These are phyloP conservation scores for Lordiphosa fenestrarum DNA, from an alignment of 2,888 invertebrate genomes.

Conservation along the genomic window DNA sequence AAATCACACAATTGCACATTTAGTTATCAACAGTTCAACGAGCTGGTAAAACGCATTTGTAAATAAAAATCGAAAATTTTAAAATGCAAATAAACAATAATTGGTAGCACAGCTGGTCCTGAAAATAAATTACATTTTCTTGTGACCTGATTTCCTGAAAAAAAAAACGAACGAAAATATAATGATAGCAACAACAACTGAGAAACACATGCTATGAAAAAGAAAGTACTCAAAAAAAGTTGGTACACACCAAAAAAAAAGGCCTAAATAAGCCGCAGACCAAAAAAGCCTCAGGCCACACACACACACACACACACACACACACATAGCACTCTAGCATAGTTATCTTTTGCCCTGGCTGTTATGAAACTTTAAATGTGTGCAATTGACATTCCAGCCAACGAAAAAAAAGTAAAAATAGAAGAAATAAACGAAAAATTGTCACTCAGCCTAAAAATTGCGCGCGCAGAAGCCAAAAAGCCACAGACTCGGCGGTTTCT, in stretches of 20 bases:
- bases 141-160: slow-evolving; percentile 35
- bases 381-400: slow-evolving; percentile 68
- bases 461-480: slow-evolving; percentile 63
- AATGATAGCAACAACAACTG: slow-evolving; percentile 20
- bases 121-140: slow-evolving; percentile 62
- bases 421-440: slow-evolving; percentile 37
- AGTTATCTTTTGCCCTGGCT: slow-evolving; percentile 44
- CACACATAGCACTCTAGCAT: slow-evolving; percentile 22
- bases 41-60: slow-evolving; percentile 25
- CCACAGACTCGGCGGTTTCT: slow-evolving; percentile 42
- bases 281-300: slow-evolving; percentile 42
- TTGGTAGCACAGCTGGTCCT: slow-evolving; percentile 61
- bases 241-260: slow-evolving; percentile 2
- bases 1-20: slow-evolving; percentile 2
- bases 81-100: slow-evolving; percentile 61
- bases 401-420: slow-evolving; percentile 24
- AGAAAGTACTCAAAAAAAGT: slow-evolving; percentile 14
- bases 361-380: slow-evolving; percentile 65
- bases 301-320: slow-evolving; percentile 17
- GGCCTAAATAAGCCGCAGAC: slow-evolving; percentile 28
- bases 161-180: slow-evolving; percentile 25
- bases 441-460: slow-evolving; percentile 67
- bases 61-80: slow-evolving; percentile 16
- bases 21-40: slow-evolving; percentile 30
- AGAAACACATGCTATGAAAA: slow-evolving; percentile 23